Evolutionary conservation across 2,797 vertebrate species (phyloP), one percentile per base, ranked within the genome.

Genomic region (Sebastiscus albofasciatus): DNA sequence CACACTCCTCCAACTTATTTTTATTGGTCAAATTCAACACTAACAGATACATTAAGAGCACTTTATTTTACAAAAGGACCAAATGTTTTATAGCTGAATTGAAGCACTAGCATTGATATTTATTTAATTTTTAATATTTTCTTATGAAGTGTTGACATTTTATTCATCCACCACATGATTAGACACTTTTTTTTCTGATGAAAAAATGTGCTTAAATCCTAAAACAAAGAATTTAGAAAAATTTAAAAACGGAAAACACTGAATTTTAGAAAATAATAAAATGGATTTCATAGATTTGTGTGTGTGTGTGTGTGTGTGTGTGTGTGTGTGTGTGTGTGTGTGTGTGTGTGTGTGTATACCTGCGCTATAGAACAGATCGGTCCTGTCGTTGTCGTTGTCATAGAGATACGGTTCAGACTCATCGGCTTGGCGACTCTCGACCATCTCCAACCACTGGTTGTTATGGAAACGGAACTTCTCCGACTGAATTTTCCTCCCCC

Each of bases 381-480:
- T 96, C 86, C 97, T 96, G 55, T 98, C 97, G 0, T 93, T 94
- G 68, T 98, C 97, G 2, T 98, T 97, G 1, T 97, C 97, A 4
- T 98, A 98, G 14, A 98, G 92, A 75, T 96, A 97, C 4, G 97
- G 96, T 59, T 99, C 98, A 0, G 94, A 95, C 60, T 99, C 98
- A 42, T 98, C 98, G 81, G 96, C 95, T 86, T 99, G 97, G 24
- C 97, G 96, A 80, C 96, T 98, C 93, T 99, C 98, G 4, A 98
- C 97, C 98, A 99, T 98, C 90, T 99, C 98, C 83, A 99, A 73
- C 98, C 98, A 99, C 89, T 99, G 98, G 46, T 97, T 98, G 93
- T 98, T 99, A 89, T 98, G 97, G 97, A 97, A 99, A 31, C 97
- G 96, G 64, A 99, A 99, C 88, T 99, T 99, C 87, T 98, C 97